These are phyloP conservation scores for Avahi laniger DNA, from an alignment of 2,797 vertebrate genomes.

Conservation along the genomic window DNA sequence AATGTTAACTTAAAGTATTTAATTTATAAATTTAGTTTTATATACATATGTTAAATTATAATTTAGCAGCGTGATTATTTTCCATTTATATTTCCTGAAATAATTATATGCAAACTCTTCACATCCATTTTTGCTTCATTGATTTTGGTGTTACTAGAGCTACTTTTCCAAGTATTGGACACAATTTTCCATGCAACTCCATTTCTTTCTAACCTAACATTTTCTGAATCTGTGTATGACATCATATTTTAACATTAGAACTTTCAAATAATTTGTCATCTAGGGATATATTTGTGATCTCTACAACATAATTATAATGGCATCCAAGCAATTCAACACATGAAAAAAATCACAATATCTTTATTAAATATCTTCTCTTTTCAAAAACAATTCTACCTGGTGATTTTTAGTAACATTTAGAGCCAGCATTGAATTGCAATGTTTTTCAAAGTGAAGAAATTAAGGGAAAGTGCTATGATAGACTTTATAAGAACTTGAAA, in stretches of 20 bases:
- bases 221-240: background rate
- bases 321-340: background rate
- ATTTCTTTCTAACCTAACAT: background rate
- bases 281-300: background rate
- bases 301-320: background rate
- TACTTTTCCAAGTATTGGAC: background rate
- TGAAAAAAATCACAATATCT: background rate
- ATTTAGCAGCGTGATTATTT: background rate
- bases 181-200: background rate
- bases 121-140: background rate
- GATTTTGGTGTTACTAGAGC: background rate
- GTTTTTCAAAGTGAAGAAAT: background rate
- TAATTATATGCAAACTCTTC: background rate
- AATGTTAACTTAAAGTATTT: background rate
- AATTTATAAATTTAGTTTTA: background rate
- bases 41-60: background rate
- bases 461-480: background rate
- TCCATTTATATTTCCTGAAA: background rate
- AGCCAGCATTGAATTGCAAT: background rate
- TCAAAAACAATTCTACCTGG: background rate
- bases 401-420: background rate
- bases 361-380: background rate
- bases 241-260: background rate
- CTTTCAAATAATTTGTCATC: constrained; percentile 29
- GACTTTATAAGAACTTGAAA: background rate